These are phyloP conservation scores for Callipepla squamata DNA, from an alignment of 2,113 vertebrate genomes.

Conservation along the genomic window DNA sequence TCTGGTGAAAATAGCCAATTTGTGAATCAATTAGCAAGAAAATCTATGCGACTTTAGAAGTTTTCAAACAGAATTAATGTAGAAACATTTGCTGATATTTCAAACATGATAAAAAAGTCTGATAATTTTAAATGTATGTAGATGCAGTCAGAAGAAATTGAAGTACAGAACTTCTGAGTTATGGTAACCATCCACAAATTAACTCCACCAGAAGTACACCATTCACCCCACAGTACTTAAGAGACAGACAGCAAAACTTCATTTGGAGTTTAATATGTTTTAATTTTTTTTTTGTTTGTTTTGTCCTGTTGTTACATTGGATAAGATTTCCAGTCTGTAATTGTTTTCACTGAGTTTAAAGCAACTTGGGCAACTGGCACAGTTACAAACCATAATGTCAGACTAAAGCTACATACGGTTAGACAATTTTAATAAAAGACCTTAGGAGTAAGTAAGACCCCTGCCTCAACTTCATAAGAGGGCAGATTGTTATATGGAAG, in stretches of 20 bases:
- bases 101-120: neutral
- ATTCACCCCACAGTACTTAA: neutral
- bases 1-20: neutral
- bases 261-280: neutral
- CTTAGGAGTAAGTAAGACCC: neutral
- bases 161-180: neutral
- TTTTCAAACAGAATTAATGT: neutral
- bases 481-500: neutral
- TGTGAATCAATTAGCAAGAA: neutral
- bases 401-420: neutral
- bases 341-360: neutral
- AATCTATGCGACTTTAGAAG: neutral
- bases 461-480: neutral
- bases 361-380: neutral
- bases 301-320: neutral
- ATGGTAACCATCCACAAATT: neutral
- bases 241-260: neutral
- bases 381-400: constrained; percentile 1
- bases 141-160: neutral
- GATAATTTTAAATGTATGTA: neutral
- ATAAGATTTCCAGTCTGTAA: neutral
- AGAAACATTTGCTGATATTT: neutral
- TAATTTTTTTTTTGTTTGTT: neutral
- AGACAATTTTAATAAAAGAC: neutral
- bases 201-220: neutral